phyloP scores from a whole-genome alignment of 2,888 invertebrate species.

The Philereme vetulata region DNA sequence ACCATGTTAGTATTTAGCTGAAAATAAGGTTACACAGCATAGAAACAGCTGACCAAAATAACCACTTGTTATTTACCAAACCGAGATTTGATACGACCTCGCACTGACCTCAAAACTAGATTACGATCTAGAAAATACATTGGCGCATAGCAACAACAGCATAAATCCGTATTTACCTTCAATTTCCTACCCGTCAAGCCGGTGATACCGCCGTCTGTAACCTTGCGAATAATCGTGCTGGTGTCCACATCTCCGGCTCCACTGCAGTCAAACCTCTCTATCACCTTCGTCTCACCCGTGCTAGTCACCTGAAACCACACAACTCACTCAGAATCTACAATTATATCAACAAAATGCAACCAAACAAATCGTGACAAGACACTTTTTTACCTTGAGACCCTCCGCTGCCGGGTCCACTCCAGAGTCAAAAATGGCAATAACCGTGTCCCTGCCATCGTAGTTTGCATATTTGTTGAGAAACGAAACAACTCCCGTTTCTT shows the following conservation, averaged over 20 bases:
- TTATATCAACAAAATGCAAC: conserved; percentile 50
- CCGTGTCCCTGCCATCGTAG: conserved; percentile 95
- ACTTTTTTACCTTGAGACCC: conserved; percentile 92
- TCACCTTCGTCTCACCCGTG: conserved; percentile 95
- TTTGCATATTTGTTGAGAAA: conserved; percentile 95
- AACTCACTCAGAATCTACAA: conserved; percentile 36
- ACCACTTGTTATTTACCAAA: conserved; percentile 14
- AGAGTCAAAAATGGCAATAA: conserved; percentile 98
- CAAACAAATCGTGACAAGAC: conserved; percentile 77
- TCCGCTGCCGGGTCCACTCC: conserved; percentile 98
- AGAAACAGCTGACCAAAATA: conserved; percentile 17
- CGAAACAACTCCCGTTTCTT: conserved; percentile 94
- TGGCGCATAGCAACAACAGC: conserved; percentile 18
- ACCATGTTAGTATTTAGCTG: neutral
- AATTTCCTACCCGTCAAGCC: conserved; percentile 95
- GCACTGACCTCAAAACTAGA: conserved; percentile 24
- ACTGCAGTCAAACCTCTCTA: conserved; percentile 97
- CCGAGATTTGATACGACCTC: conserved; percentile 16
- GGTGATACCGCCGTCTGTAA: conserved; percentile 88
- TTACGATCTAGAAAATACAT: conserved; percentile 10
- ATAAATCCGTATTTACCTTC: conserved; percentile 84
- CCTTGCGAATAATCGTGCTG: conserved; percentile 81
- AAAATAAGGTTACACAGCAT: neutral
- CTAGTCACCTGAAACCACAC: conserved; percentile 87
- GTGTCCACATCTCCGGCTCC: conserved; percentile 99